A percentile compares a stretch with the other conserved stretches of the same genome.
phyloP scores from a whole-genome alignment of 2,888 invertebrate species.

The Drosophila differens region DNA sequence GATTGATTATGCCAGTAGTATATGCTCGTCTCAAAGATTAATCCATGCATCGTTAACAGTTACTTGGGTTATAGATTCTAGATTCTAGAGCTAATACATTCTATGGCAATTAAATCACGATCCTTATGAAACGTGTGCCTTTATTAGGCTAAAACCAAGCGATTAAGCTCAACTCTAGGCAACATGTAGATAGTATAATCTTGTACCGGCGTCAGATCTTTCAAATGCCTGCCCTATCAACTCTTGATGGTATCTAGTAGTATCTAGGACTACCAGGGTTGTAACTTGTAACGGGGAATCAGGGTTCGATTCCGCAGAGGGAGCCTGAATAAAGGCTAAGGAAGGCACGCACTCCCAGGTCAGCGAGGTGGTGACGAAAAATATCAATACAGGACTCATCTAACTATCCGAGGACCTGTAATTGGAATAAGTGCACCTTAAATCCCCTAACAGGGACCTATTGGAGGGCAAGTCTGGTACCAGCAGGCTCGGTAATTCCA shows the following conservation, averaged over 20 bases:
- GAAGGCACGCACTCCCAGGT: too few relatives aligned
- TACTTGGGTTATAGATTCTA: constrained; percentile 54
- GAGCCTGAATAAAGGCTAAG: too few relatives aligned
- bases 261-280: constrained; percentile 89
- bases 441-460: constrained; percentile 58
- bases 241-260: constrained; percentile 86
- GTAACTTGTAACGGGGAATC: constrained; percentile 87
- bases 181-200: constrained; percentile 66
- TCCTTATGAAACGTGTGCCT: constrained; percentile 37
- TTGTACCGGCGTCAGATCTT: constrained; percentile 87
- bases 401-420: constrained; percentile 48
- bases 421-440: constrained; percentile 62
- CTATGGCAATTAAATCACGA: constrained; percentile 26
- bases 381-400: constrained; percentile 86
- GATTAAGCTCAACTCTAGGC: constrained; percentile 50
- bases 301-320: too few relatives aligned
- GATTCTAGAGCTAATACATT: constrained; percentile 59
- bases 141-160: constrained; percentile 51
- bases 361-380: constrained; percentile 88
- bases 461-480: constrained; percentile 60
- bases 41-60: constrained; percentile 53
- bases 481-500: constrained; percentile 64
- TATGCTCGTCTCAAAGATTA: constrained; percentile 52
- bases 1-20: constrained; percentile 58
- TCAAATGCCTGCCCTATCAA: constrained; percentile 89